Conservation (phyloP, 2,797 vertebrate species). For the Scyliorhinus canicula region DNA sequence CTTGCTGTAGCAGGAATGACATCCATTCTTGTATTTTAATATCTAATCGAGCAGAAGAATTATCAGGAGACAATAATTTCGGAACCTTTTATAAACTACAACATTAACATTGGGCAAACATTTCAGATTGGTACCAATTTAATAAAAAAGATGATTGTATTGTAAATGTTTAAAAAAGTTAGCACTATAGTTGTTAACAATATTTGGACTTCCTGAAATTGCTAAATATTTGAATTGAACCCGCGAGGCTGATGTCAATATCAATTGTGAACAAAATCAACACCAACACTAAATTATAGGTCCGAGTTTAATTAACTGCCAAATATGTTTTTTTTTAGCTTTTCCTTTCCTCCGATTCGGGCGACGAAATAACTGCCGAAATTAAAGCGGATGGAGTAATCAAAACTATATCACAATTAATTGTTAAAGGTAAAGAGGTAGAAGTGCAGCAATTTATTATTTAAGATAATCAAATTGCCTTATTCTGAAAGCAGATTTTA, state of each 20-base stretch:
- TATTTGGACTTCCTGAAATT: neutral
- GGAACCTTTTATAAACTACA: neutral
- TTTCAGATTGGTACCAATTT: neutral
- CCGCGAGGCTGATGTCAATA: neutral
- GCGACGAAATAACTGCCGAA: neutral
- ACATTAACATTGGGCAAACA: neutral
- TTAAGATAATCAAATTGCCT: neutral
- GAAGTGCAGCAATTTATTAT: neutral
- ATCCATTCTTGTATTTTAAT: neutral
- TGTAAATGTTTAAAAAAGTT: neutral
- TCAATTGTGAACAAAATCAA: neutral
- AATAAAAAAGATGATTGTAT: neutral
- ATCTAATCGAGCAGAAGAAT: neutral
- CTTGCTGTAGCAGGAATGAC: too few relatives aligned
- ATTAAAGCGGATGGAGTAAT: neutral
- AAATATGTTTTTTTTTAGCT: neutral
- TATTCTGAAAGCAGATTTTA: neutral
- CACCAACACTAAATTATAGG: neutral
- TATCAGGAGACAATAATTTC: neutral
- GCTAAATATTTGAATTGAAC: neutral
- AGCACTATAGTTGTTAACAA: neutral
- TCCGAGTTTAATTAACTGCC: neutral
- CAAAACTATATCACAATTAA: neutral
- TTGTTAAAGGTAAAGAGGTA: neutral
- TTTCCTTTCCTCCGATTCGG: neutral